Evolutionary conservation across 2,888 invertebrate genomes (phyloP), one percentile per base, ranked within the genome.

Genomic region (Xestia sexstrigata): DNA sequence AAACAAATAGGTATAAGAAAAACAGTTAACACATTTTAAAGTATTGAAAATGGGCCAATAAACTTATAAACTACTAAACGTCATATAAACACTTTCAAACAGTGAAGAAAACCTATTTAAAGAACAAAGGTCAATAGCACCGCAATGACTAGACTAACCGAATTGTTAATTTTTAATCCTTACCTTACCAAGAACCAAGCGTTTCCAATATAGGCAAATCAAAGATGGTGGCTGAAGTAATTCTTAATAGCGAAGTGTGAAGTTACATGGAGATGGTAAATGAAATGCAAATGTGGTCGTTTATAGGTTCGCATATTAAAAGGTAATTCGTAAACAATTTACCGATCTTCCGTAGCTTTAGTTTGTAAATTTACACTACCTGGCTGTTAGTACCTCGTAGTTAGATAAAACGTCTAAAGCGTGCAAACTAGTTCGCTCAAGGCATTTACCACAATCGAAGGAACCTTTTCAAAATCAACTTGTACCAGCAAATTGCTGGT

Each of bases 131-230:
- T 89, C 88, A 83, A 82, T 2, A 87, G 88, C 85, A 86, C 90
- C 78, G 67, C 58, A 63, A 79, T 75, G 82, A 89, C 89, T 87
- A 91, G 89, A 91, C 90, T 91, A 88, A 91, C 90, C 87, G 83
- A 89, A 82, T 86, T 79, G 87, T 92, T 87, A 88, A 91, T 91
- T 90, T 90, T 91, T 91, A 90, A 92, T 91, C 70, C 84, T 81
- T 42, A 30, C 60, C 84, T 81, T 45, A 42, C 49, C 63, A 20
- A 75, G 35, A 58, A 35, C 20, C 17, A 70, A 76, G 26, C 52
- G 26, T 55, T 76, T 65, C 52, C 15, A 60, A 73, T 67, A 66
- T 1, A 63, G 17, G 8, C 47, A 35, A 63, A 49, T 42, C 35
- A 67, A 62, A 71, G 13, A 42, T 49, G 58, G 23, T 35, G 3